Percentiles rank a stretch among this genome's conserved stretches.
phyloP scores from a whole-genome alignment of 1,140 invertebrate genomes.

The Ceratoteleas bidentatus region DNA sequence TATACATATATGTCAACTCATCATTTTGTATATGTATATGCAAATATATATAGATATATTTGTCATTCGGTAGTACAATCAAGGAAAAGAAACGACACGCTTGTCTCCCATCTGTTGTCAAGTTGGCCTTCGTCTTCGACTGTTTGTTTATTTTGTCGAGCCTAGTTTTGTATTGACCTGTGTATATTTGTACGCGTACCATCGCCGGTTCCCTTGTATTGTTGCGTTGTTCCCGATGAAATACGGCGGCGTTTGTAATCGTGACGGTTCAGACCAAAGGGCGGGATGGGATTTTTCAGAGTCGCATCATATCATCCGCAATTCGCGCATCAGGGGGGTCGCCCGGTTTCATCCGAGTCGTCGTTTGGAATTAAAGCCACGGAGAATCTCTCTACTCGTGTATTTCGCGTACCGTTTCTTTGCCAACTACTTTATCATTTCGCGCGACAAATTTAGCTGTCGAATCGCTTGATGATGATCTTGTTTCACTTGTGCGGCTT shows the following conservation, averaged over 20 bases:
- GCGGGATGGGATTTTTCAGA: slow-evolving; percentile 29
- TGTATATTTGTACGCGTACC: slow-evolving; percentile 15
- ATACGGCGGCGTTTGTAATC: too few species aligned
- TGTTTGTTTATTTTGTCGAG: slow-evolving; percentile 6
- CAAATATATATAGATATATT: slow-evolving; percentile 33
- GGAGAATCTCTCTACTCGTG: too few species aligned
- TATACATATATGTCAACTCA: slow-evolving; percentile 46
- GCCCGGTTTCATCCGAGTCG: slow-evolving; percentile 12
- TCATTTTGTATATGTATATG: slow-evolving; percentile 37
- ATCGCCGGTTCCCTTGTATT: slow-evolving; percentile 18
- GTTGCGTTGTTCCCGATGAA: too few species aligned
- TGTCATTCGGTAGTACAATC: slow-evolving; percentile 62
- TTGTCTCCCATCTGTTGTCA: slow-evolving; percentile 26
- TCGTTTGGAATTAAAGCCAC: too few species aligned
- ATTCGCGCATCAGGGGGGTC: slow-evolving; percentile 21
- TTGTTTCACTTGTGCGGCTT: not conserved
- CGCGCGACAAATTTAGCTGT: too few species aligned
- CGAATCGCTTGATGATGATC: not conserved
- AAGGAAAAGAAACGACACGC: slow-evolving; percentile 71
- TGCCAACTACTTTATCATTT: too few species aligned
- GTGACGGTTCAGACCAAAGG: not conserved
- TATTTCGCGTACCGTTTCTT: too few species aligned
- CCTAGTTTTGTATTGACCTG: too few species aligned
- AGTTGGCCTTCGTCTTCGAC: slow-evolving; percentile 8
- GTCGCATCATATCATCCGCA: slow-evolving; percentile 37